Percentiles rank a stretch among this genome's conserved stretches.
Evolutionary conservation across 1,140 invertebrate species (phyloP).

Genomic region (Drosophila busckii): DNA sequence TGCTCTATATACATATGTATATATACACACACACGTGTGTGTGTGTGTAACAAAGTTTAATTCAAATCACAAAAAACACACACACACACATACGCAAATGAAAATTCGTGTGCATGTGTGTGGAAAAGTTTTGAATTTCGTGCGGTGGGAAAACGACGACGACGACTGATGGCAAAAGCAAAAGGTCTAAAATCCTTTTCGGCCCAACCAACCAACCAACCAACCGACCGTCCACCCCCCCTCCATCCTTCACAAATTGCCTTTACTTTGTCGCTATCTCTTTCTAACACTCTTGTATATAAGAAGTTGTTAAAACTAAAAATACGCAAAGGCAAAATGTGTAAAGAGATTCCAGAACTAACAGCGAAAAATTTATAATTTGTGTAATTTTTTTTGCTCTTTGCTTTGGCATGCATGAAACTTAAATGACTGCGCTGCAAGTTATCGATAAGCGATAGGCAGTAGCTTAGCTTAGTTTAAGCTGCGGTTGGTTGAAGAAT

Average conservation of each 20-base stretch:
- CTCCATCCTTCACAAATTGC: neutral
- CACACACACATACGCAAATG: conserved; percentile 53
- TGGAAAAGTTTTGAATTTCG: conserved; percentile 71
- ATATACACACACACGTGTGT: conserved; percentile 21
- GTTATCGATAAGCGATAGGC: too few relatives aligned
- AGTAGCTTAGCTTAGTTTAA: too few relatives aligned
- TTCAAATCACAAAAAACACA: conserved; percentile 74
- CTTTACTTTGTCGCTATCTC: neutral
- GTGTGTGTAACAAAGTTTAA: conserved; percentile 64
- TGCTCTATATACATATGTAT: conserved; percentile 24
- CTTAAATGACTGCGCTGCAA: too few relatives aligned
- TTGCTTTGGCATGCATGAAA: too few relatives aligned
- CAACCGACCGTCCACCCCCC: neutral
- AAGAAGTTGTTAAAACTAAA: too few relatives aligned
- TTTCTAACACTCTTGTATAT: too few relatives aligned
- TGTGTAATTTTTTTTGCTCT: too few relatives aligned
- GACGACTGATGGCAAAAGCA: conserved; percentile 58
- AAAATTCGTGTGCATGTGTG: conserved; percentile 47
- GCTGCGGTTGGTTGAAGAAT: too few relatives aligned
- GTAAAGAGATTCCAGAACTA: too few relatives aligned
- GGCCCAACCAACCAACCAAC: conserved; percentile 18
- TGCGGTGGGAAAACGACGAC: conserved; percentile 69
- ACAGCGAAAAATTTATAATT: too few relatives aligned
- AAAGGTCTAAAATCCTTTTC: conserved; percentile 71
- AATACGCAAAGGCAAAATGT: too few relatives aligned